Base-by-base conservation (phyloP, 2,888 invertebrate species). In the Scaptomyza cyrtandrae region DNA sequence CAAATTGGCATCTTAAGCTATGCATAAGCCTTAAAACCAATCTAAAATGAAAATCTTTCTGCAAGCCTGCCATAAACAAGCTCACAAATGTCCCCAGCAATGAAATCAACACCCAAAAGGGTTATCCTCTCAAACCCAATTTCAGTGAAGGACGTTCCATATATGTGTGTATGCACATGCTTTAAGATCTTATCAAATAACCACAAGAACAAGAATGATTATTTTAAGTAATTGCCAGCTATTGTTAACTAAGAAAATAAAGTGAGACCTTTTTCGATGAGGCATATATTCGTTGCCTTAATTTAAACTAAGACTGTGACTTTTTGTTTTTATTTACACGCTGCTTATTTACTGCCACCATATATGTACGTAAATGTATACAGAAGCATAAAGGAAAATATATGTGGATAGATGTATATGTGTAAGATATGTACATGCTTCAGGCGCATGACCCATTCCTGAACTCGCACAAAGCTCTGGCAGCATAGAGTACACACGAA, bases 381-480 rank as follows among this genome's bases (percentile, higher is more conserved):
- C 27, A 33, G 29, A 46, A 44, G 16, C 7, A 59, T 59, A 64
- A 54, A 33, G 50, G 14, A 61, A 50, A 41, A 54, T 64, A 14
- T 50, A 39, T 75, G 55, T 71, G 54, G 60, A 37, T 76, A 72
- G 71, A 48, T 29, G 33, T 33, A 7, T 35, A 41, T 58, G 44
- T 54, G 61, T 66, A 61, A 66, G 61, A 78, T 62, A 67, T 59
- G 71, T 71, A 62, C 56, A 65, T 65, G 81, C 77, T 80, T 56
- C 80, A 82, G 83, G 90, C 90, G 90, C 90, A 90, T 90, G 90
- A 90, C 89, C 90, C 87, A 84, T 87, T 89, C 86, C 87, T 89
- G 88, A 89, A 90, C 90, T 80, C 78, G 58, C 61, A 62, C 71
- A 78, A 78, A 70, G 64, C 71, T 41, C 78, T 69, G 66, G 60